Percentiles rank a stretch among this genome's conserved stretches.
Evolutionary conservation across 1,140 invertebrate species (phyloP).

Genomic region (Solen grandis): DNA sequence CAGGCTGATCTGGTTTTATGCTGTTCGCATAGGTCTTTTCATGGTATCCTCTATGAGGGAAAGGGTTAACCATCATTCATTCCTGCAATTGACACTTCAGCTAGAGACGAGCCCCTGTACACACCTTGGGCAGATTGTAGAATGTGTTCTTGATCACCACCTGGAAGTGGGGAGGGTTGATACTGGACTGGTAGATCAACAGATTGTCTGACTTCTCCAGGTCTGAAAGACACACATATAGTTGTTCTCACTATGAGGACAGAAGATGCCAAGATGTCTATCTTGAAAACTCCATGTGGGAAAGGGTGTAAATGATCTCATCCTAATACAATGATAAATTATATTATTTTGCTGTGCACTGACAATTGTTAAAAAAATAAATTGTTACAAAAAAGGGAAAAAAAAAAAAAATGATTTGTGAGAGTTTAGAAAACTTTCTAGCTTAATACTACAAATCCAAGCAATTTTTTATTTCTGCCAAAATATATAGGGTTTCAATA

Average conservation of each 20-base stretch:
- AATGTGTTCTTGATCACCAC: conserved; percentile 85
- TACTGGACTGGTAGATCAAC: conserved; percentile 80
- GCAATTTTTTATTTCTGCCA: no score
- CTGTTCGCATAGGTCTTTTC: no score
- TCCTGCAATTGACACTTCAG: no score
- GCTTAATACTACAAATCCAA: no score
- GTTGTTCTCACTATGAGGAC: not conserved
- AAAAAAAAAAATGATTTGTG: no score
- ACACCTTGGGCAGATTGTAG: conserved; percentile 86
- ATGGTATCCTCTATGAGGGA: no score
- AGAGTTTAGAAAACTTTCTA: no score
- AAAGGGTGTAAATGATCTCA: not conserved
- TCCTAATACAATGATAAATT: not conserved
- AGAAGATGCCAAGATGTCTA: not conserved
- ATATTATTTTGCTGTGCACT: not conserved
- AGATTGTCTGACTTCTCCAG: conserved; percentile 70
- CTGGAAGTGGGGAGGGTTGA: conserved; percentile 88
- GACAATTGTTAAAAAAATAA: not conserved
- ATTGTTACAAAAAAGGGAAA: not conserved
- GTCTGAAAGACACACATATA: conserved; percentile 47
- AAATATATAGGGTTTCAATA: not conserved
- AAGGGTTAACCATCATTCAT: no score
- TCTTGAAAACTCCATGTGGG: not conserved
- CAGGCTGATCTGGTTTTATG: no score
- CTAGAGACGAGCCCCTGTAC: no score